These are phyloP conservation scores for Mactra quadrangularis DNA, from an alignment of 1,140 invertebrate species.

Conservation along the genomic window DNA sequence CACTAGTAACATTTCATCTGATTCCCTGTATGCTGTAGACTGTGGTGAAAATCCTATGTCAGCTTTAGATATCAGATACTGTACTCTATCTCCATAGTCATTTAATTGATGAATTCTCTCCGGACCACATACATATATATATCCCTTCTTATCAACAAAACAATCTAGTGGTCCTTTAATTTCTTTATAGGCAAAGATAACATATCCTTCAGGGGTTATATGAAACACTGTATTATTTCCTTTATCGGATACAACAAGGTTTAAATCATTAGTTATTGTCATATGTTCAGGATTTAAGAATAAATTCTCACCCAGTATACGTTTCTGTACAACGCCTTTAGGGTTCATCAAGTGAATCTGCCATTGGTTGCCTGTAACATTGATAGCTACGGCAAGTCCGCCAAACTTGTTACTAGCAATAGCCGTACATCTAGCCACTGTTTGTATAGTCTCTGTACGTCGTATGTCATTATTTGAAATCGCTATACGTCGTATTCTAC, in stretches of 20 bases:
- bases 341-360: slow-evolving; percentile 54
- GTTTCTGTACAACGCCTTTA: slow-evolving; percentile 34
- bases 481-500: slow-evolving; percentile 41
- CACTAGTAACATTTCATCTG: slow-evolving; percentile 22
- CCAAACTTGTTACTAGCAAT: slow-evolving; percentile 44
- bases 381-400: slow-evolving; percentile 36
- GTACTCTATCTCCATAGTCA: slow-evolving; percentile 45
- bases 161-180: slow-evolving; percentile 31
- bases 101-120: slow-evolving; percentile 50
- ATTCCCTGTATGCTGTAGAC: slow-evolving; percentile 18
- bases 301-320: slow-evolving; percentile 24
- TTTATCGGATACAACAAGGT: slow-evolving; percentile 40
- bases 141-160: slow-evolving; percentile 46
- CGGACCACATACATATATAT: slow-evolving; percentile 40
- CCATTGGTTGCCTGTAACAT: slow-evolving; percentile 50
- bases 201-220: slow-evolving; percentile 52
- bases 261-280: slow-evolving; percentile 26
- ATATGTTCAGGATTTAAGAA: slow-evolving; percentile 56
- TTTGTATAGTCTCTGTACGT: slow-evolving; percentile 46
- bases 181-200: slow-evolving; percentile 54
- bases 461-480: slow-evolving; percentile 6
- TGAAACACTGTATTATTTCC: slow-evolving; percentile 52
- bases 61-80: slow-evolving; percentile 45
- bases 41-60: slow-evolving; percentile 45
- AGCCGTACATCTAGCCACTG: slow-evolving; percentile 43